Conservation (phyloP, 2,113 vertebrate genomes). For the Dryoscopus gambensis region DNA sequence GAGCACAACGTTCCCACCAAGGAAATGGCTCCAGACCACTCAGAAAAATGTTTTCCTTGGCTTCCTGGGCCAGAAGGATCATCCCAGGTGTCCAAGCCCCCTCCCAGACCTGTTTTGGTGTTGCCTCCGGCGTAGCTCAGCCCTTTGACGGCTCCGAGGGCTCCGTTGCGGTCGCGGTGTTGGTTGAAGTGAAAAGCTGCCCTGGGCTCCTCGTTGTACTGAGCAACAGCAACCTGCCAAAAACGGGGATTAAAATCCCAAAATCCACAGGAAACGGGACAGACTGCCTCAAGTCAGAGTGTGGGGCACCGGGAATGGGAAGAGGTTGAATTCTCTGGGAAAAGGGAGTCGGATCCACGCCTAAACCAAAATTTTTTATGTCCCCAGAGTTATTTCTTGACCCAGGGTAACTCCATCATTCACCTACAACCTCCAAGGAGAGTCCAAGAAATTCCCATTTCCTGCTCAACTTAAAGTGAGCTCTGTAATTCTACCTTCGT, state of each 20-base stretch:
- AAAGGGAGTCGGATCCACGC: not conserved
- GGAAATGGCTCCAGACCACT: not conserved
- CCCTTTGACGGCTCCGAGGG: constrained; percentile 73
- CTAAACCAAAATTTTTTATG: rapidly evolving
- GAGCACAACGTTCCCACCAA: not conserved
- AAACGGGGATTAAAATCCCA: not conserved
- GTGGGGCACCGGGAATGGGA: rapidly evolving
- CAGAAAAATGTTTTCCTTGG: not conserved
- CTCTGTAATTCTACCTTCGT: rapidly evolving
- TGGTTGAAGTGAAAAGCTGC: constrained; percentile 78
- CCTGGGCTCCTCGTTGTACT: constrained; percentile 84
- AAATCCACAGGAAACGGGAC: not conserved
- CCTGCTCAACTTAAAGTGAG: not conserved
- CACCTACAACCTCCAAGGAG: not conserved
- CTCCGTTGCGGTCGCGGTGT: constrained; percentile 78
- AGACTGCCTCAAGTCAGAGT: rapidly evolving
- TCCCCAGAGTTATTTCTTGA: not conserved
- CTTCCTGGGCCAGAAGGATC: not conserved
- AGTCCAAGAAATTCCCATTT: not conserved
- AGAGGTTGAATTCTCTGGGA: not conserved
- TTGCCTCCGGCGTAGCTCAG: constrained; percentile 83
- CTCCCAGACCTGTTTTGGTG: constrained; percentile 80
- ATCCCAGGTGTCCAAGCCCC: not conserved
- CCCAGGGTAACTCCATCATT: not conserved
- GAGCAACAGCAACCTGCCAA: constrained; percentile 84